Base-by-base conservation (phyloP, 2,797 vertebrate species). In the Acanthiza pusilla region DNA sequence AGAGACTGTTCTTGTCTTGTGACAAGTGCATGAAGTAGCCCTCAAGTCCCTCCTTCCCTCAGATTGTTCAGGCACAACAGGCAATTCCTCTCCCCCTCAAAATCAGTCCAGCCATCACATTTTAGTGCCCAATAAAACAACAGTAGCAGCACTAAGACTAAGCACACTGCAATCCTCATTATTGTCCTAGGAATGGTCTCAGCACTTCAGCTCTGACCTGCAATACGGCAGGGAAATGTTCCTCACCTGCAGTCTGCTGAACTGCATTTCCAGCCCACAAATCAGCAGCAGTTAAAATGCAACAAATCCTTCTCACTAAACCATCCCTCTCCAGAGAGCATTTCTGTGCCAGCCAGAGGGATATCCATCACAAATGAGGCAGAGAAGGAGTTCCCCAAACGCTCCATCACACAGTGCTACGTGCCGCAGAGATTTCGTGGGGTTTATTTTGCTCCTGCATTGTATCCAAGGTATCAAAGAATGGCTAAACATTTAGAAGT, bases 221-320 rank as follows among this genome's bases (percentile, higher is more conserved):
- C 60, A 77, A 27, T 16, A 66, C 65, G 8, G 68, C 54, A 85
- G 30, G 29, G 54, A 91, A 74, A 13, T 3, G 6, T 38, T 71
- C 50, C 68, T 73, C 68, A 71, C 47, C 72, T 43, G 32, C 65
- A 85, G 51, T 70, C 32, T 36, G 36, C 68, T 57, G 19, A 89
- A 40, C 17, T 85, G 72, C 87, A 82, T 76, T 82, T 71, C 75
- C 50, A 86, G 40, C 42, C 70, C 51, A 89, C 67, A 89, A 67
- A 80, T 27, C 7, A 90, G 55, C 14, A 67, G 51, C 14, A 83
- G 63, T 62, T 87, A 70, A 79, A 93, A 76, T 34, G 38, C 60
- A 92, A 79, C 61, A 85, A 73, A 77, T 55, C 32, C 60, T 88
- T 74, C 76, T 77, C 62, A 53, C 34, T 71, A 55, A 89, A 21